Percentiles rank a stretch among this genome's conserved stretches.
Conservation (phyloP, 2,888 invertebrate species). For the Hydroisotoma schaefferi region DNA sequence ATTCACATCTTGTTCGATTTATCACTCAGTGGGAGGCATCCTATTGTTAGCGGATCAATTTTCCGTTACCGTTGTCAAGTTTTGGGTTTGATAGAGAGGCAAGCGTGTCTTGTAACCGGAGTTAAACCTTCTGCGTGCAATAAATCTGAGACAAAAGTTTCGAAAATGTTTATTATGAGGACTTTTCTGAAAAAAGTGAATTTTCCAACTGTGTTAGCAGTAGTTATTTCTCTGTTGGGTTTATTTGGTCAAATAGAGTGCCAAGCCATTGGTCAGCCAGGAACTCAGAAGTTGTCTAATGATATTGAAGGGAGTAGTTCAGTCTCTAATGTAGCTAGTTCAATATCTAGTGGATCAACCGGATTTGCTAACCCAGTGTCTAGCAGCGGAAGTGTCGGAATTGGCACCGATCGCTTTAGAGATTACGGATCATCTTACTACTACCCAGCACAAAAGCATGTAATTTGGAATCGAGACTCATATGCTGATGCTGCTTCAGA, state of each 20-base stretch:
- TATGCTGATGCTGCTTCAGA: constrained; percentile 43
- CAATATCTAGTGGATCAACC: background rate
- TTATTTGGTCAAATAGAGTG: background rate
- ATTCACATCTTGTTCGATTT: background rate
- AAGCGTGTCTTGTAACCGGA: too few species aligned
- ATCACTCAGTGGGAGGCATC: background rate
- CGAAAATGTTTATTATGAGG: too few species aligned
- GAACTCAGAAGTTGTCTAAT: constrained; percentile 5
- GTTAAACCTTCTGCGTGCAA: too few species aligned
- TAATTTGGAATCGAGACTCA: constrained; percentile 41
- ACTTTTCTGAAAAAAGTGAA: background rate
- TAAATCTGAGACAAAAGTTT: too few species aligned
- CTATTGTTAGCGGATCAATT: constrained; percentile 2
- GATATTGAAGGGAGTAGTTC: background rate
- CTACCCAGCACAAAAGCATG: constrained; percentile 12
- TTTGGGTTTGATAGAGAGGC: background rate
- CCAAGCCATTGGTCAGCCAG: background rate
- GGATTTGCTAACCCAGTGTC: background rate
- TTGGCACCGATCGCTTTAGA: constrained; percentile 1
- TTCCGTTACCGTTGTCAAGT: background rate
- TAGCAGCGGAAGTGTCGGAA: background rate
- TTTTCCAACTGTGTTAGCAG: background rate
- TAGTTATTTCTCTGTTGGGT: background rate
- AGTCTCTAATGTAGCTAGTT: too few species aligned
- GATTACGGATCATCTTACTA: constrained; percentile 27